These are phyloP conservation scores for Cherax destructor DNA, from an alignment of 1,140 invertebrate genomes.

Conservation along the genomic window DNA sequence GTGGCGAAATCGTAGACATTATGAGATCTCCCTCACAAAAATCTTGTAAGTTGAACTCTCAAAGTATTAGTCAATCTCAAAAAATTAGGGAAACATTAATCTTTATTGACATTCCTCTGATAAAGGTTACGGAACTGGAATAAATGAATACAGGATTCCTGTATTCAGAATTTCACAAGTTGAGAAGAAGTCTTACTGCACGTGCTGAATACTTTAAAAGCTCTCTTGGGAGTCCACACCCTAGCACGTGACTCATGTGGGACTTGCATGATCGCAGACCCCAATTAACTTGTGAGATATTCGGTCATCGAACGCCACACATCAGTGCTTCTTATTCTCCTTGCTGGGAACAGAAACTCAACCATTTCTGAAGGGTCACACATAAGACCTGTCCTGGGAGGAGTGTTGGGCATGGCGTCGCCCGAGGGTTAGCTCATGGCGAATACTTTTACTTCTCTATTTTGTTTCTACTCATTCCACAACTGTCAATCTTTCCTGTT, in stretches of 20 bases:
- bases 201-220: background rate
- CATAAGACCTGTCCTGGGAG: conserved; percentile 22
- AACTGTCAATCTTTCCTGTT: background rate
- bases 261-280: conserved; percentile 35
- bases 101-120: background rate
- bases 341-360: background rate
- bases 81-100: too few species aligned
- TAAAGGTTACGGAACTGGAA: background rate
- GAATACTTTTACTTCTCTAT: background rate
- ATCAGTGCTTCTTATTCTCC: too few species aligned
- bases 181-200: background rate
- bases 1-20: background rate
- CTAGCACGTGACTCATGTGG: conserved; percentile 23
- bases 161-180: background rate
- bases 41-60: background rate
- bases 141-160: background rate
- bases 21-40: background rate
- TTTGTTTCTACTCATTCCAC: conserved; percentile 18
- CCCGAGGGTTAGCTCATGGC: background rate
- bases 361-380: background rate
- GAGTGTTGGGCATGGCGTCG: conserved; percentile 6
- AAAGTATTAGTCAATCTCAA: too few species aligned
- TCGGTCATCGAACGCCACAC: conserved; percentile 37
- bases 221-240: background rate
- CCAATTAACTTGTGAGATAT: conserved; percentile 49